Evolutionary conservation across 2,113 vertebrate genomes (phyloP).

Genomic region (Cygnus buccinator): DNA sequence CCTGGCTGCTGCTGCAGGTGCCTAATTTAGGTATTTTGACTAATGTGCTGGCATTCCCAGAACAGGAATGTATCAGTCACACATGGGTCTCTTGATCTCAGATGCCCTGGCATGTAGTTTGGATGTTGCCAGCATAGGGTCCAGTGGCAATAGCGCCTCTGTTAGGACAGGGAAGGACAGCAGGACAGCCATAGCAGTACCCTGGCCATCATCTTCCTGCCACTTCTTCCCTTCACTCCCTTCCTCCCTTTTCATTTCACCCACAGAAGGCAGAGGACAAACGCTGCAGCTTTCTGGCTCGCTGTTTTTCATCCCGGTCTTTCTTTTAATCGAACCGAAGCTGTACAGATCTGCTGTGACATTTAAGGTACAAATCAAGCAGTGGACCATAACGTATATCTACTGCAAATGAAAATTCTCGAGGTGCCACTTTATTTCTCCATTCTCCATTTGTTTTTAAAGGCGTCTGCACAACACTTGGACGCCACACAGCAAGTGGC

Average conservation of each 20-base stretch:
- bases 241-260: not conserved
- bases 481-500: not conserved
- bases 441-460: not conserved
- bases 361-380: constrained; percentile 43
- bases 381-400: not conserved
- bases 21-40: not conserved
- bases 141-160: not conserved
- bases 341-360: not conserved
- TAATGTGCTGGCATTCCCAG: not conserved
- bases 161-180: not conserved
- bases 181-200: not conserved
- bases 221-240: not conserved
- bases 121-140: not conserved
- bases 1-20: not conserved
- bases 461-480: not conserved
- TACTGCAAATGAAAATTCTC: constrained; percentile 24
- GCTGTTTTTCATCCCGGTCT: not conserved
- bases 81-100: not conserved
- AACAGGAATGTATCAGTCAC: not conserved
- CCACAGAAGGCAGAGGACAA: not conserved
- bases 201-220: not conserved
- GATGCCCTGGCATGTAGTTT: not conserved
- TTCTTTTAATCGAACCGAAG: not conserved
- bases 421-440: constrained; percentile 30
- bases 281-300: not conserved